phyloP scores from a whole-genome alignment of 1,140 invertebrate species.

The Drosophila arawakana region DNA sequence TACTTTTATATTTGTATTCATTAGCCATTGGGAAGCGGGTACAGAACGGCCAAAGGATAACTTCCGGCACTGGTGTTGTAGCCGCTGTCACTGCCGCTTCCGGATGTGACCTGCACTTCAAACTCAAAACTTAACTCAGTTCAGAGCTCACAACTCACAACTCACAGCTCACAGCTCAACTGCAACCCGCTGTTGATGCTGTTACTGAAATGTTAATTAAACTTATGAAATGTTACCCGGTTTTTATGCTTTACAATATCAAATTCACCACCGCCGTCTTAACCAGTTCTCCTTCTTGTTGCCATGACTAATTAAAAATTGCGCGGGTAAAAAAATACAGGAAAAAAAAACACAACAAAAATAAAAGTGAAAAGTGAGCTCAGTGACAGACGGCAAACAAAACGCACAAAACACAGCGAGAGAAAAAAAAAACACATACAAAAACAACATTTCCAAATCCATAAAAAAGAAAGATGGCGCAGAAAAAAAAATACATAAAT shows the following conservation, averaged over 20 bases:
- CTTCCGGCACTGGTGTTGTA: slow-evolving; percentile 30
- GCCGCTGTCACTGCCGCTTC: slow-evolving; percentile 47
- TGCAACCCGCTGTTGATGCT: slow-evolving; percentile 28
- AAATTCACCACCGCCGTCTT: slow-evolving; percentile 29
- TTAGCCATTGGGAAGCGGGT: slow-evolving; percentile 47
- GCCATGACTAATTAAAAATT: slow-evolving; percentile 71
- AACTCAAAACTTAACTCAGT: slow-evolving; percentile 13
- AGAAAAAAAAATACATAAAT: slow-evolving; percentile 22
- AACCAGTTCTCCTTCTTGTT: neutral
- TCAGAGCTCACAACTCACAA: neutral
- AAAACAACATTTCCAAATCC: slow-evolving; percentile 25
- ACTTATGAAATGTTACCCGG: slow-evolving; percentile 65
- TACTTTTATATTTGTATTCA: slow-evolving; percentile 72
- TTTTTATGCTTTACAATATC: slow-evolving; percentile 20
- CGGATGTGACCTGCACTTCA: slow-evolving; percentile 76
- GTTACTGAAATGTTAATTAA: slow-evolving; percentile 68
- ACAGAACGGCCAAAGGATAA: slow-evolving; percentile 21
- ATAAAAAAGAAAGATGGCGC: slow-evolving; percentile 33
- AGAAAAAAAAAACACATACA: slow-evolving; percentile 5
- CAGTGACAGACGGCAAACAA: slow-evolving; percentile 52
- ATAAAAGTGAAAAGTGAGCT: slow-evolving; percentile 26
- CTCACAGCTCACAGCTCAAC: neutral
- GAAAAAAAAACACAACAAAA: slow-evolving; percentile 20
- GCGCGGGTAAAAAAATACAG: slow-evolving; percentile 28
- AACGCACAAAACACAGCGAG: slow-evolving; percentile 33